These are phyloP conservation scores for Myrmophylax atrothorax DNA, from an alignment of 2,113 vertebrate genomes.

Conservation along the genomic window DNA sequence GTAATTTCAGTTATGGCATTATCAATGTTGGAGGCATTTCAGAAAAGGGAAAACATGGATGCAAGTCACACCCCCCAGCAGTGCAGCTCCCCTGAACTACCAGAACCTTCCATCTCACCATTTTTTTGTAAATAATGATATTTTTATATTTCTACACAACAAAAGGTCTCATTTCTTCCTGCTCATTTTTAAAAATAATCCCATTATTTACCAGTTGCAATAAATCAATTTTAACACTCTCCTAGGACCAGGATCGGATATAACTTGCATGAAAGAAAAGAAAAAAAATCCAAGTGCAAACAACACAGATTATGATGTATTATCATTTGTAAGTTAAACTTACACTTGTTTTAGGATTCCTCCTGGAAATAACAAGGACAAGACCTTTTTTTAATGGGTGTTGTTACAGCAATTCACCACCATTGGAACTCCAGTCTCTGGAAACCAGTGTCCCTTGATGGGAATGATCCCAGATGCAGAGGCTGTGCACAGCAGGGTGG, in stretches of 20 bases:
- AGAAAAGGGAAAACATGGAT: background rate
- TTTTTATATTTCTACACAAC: background rate
- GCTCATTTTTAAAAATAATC: background rate
- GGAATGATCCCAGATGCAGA: background rate
- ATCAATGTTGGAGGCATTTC: background rate
- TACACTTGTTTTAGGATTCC: background rate
- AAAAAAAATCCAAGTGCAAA: background rate
- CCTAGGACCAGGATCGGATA: background rate
- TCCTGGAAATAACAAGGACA: background rate
- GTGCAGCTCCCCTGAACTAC: background rate
- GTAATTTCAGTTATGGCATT: background rate
- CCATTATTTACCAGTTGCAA: background rate
- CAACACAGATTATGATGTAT: accelerated
- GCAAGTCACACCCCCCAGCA: background rate
- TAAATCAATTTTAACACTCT: background rate
- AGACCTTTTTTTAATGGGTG: background rate
- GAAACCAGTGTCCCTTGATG: background rate
- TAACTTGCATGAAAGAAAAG: background rate
- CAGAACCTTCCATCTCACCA: background rate
- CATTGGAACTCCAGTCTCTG: background rate
- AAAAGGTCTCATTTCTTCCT: background rate
- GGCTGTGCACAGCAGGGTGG: background rate
- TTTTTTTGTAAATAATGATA: background rate
- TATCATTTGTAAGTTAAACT: background rate
- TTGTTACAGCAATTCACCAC: background rate